These are phyloP conservation scores for Scaptomyza graminum DNA, from an alignment of 1,140 invertebrate species.

Conservation along the genomic window DNA sequence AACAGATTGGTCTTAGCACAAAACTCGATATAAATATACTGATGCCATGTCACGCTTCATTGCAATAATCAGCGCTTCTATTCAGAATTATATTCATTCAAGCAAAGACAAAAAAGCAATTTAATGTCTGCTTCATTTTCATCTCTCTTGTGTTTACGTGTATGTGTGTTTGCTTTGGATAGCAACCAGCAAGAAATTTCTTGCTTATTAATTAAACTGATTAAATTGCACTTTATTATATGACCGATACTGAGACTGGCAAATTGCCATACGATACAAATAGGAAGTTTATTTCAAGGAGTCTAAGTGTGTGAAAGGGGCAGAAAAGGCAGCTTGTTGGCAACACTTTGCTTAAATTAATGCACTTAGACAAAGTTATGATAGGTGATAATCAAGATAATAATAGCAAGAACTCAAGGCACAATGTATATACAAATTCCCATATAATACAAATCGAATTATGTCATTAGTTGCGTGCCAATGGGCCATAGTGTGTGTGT, in stretches of 20 bases:
- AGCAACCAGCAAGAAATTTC: constrained; percentile 14
- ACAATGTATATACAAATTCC: neutral
- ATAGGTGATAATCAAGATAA: constrained; percentile 59
- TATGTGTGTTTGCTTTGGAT: neutral
- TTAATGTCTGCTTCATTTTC: constrained; percentile 10
- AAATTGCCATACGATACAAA: neutral
- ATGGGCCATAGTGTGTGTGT: constrained; percentile 10
- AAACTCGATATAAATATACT: neutral
- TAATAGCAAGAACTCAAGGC: constrained; percentile 47
- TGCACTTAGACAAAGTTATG: constrained; percentile 37
- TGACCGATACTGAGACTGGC: neutral
- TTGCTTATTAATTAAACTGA: constrained; percentile 76
- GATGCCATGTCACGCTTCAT: neutral
- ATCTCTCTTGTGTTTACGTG: neutral
- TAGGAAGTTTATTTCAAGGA: neutral
- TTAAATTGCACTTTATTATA: constrained; percentile 61
- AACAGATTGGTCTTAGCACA: neutral
- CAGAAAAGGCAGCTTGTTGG: constrained; percentile 3
- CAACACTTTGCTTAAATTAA: constrained; percentile 57
- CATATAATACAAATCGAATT: constrained; percentile 60
- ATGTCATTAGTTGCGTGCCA: constrained; percentile 51
- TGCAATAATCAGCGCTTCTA: constrained; percentile 44
- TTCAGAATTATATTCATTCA: constrained; percentile 36
- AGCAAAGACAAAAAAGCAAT: constrained; percentile 51
- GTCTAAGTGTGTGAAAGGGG: no score